Evolutionary conservation across 2,797 vertebrate genomes (phyloP), one percentile per base, ranked within the genome.

Genomic region (Coranthus polyacanthus): DNA sequence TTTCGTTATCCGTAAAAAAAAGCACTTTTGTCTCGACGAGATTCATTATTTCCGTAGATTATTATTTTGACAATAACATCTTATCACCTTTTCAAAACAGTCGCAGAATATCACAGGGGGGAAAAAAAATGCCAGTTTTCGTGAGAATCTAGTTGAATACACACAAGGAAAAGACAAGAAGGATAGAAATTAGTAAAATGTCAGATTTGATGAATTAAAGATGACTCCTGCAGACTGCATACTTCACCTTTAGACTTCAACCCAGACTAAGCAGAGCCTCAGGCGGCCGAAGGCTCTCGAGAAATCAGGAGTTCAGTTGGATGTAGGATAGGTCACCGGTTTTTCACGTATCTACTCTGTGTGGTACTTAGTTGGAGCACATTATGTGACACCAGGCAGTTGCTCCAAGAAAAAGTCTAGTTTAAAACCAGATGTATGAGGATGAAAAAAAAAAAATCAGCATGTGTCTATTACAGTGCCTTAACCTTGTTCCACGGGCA

Each of bases 341-440:
- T 18, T 29, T 16, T 51, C 50, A 53, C n/a, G n/a, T 12, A 3
- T 62, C 16, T 22, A 53, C 20, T 22, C n/a, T n/a, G n/a, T n/a
- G 18, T 9, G 20, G 8, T 63, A 1, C 11, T 60, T 24, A 17
- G 10, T 38, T 38, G 11, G 9, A 12, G 34, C 4, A 0, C n/a
- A 49, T 4, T 34, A 2, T 6, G 15, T 5, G 1, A 24, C 24
- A 26, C 24, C 24, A 26, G 24, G 24, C 24, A n/a, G n/a, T n/a
- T n/a, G n/a, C n/a, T n/a, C n/a, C 3, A 16, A 39, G 11, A 20
- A 24, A 9, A 1, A 2, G 0, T 1, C 17, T 12, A 22, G 16
- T 21, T 46, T 5, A 39, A 60, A 68, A 34, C 51, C 56, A 65
- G 39, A 21, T 26, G 63, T 51, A 13, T 24, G 29, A 36, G 12